These are phyloP conservation scores for Adineta ricciae DNA, from an alignment of 2,888 invertebrate species.

Conservation along the genomic window DNA sequence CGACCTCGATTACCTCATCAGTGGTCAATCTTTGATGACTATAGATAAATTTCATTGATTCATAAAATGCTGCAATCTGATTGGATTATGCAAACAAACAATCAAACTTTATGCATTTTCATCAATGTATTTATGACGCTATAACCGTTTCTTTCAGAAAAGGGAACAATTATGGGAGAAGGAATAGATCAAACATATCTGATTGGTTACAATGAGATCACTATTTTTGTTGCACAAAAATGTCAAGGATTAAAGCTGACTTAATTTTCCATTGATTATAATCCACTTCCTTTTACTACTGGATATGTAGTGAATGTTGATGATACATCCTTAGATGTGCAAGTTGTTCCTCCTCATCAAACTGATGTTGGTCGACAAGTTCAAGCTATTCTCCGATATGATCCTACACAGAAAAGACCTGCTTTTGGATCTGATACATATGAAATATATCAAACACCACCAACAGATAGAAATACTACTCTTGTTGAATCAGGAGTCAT, in stretches of 20 bases:
- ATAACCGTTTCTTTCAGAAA: too few species aligned
- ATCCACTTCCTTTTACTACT: not conserved
- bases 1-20: too few species aligned
- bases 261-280: not conserved
- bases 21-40: too few species aligned
- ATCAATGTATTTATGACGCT: too few species aligned
- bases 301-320: not conserved
- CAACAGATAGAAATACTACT: not conserved
- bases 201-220: not conserved
- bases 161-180: not conserved
- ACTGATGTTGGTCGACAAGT: not conserved
- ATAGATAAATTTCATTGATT: too few species aligned
- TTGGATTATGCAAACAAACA: too few species aligned
- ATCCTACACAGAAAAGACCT: not conserved
- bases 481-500: not conserved
- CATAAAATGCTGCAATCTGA: too few species aligned
- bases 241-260: not conserved
- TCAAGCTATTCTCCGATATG: not conserved
- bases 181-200: not conserved
- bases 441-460: not conserved
- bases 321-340: not conserved
- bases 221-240: not conserved
- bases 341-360: conserved; percentile 1
- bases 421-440: not conserved
- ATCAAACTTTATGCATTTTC: too few species aligned